Evolutionary conservation across 2,888 invertebrate species (phyloP), one percentile per base, ranked within the genome.

Genomic region (Lasiommata megera): DNA sequence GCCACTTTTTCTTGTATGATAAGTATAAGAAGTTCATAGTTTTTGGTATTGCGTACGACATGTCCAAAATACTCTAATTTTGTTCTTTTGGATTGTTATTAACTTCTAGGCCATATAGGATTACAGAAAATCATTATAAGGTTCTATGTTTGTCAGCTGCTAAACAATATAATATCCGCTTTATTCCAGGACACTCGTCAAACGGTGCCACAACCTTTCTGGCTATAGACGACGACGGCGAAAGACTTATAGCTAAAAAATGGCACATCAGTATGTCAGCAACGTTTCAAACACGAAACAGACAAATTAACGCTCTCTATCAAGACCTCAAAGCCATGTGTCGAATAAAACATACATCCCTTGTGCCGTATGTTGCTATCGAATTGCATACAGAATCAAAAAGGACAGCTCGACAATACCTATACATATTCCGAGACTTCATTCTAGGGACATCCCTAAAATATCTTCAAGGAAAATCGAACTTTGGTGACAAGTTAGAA

Each of bases 281-380:
- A 0, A 83, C 89, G 74, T 84, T 83, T 63, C 84, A 82, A 71
- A 79, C 86, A 0, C 78, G 92, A 1, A 86, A 89, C 62, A 92
- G 91, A 52, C 93, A 95, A 80, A 78, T 96, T 3, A 87, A 87
- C 38, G 92, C 92, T 60, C 92, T 97, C 48, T 96, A 97, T 69
- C 95, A 95, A 74, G 97, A 97, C 79, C 86, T 97, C 36, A 93
- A 93, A 71, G 92, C 93, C 17, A 88, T 97, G 58, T 91, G 93
- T 14, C 93, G 94, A 67, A 74, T 97, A 2, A 92, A 93, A 72
- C 96, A 97, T 77, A 84, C 92, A 11, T 94, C 95, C 74, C 85
- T 98, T 50, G 92, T 95, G 6, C 94, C 94, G 52, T 97, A 97
- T 80, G 88, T 94, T 59, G 95, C 95, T 52, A 93, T 97, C 79